Percentiles rank a stretch among this genome's conserved stretches.
These are phyloP conservation scores for Bombus fervidus DNA, from an alignment of 1,140 invertebrate genomes.

Conservation along the genomic window DNA sequence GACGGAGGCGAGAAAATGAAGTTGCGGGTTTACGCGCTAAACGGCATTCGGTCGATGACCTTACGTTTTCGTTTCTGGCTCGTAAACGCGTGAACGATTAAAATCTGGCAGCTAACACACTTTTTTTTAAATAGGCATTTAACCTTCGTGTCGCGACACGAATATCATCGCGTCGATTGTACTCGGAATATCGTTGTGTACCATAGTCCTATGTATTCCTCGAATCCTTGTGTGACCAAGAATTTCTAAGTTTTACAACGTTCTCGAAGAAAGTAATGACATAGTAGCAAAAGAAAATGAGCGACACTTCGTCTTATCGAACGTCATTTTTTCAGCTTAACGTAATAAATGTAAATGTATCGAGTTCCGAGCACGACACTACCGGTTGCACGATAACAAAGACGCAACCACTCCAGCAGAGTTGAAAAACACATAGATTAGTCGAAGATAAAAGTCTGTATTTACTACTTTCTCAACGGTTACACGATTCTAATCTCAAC, in stretches of 20 bases:
- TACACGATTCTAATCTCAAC: neutral
- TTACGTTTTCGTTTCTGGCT: neutral
- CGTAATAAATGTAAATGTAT: neutral
- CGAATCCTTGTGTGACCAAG: neutral
- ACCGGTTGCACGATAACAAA: too few species aligned
- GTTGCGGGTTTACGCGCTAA: neutral
- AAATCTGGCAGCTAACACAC: neutral
- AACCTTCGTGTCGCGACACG: neutral
- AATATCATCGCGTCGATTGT: neutral
- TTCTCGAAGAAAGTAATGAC: neutral
- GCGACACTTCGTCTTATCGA: slow-evolving; percentile 13
- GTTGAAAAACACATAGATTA: neutral
- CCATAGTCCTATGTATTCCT: neutral
- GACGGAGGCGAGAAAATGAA: neutral
- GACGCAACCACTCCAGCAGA: neutral
- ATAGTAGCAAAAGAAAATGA: too few species aligned
- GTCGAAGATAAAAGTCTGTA: neutral
- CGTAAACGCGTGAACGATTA: neutral
- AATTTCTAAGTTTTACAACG: neutral
- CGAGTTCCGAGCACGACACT: neutral
- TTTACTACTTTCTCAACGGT: neutral
- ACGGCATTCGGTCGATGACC: neutral
- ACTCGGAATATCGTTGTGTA: neutral
- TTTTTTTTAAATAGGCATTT: neutral
- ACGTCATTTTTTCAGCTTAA: slow-evolving; percentile 1